These are phyloP conservation scores for Diorhabda sublineata DNA, from an alignment of 1,140 invertebrate genomes.

Conservation along the genomic window DNA sequence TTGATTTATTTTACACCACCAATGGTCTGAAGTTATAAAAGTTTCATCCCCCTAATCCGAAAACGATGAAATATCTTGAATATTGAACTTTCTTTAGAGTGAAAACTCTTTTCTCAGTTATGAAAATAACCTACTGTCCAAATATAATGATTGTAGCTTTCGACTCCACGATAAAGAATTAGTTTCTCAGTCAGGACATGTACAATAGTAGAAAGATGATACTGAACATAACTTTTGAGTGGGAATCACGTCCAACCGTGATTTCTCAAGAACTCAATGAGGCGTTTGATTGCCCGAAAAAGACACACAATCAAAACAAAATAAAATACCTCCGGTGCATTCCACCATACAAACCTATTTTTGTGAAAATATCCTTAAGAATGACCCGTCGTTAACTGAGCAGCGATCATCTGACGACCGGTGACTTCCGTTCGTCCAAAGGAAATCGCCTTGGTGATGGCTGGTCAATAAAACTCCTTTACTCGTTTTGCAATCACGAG, in stretches of 20 bases:
- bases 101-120: too few species aligned
- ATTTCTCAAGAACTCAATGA: background rate
- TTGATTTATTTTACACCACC: too few species aligned
- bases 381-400: background rate
- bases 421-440: background rate
- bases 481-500: background rate
- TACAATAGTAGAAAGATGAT: too few species aligned
- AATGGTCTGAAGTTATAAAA: too few species aligned
- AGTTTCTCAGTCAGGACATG: too few species aligned
- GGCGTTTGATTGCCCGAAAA: constrained; percentile 1
- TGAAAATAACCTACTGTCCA: too few species aligned
- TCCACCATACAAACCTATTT: background rate
- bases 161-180: too few species aligned
- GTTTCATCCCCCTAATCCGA: too few species aligned
- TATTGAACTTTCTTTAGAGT: too few species aligned
- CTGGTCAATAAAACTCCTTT: background rate
- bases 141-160: too few species aligned
- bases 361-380: background rate
- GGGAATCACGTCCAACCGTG: background rate
- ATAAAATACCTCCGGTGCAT: background rate
- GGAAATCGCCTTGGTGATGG: background rate
- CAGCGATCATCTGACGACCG: background rate
- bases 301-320: background rate
- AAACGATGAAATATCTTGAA: too few species aligned
- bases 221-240: background rate